Conservation (phyloP, 1,140 invertebrate species). For the Drosophila lowei region DNA sequence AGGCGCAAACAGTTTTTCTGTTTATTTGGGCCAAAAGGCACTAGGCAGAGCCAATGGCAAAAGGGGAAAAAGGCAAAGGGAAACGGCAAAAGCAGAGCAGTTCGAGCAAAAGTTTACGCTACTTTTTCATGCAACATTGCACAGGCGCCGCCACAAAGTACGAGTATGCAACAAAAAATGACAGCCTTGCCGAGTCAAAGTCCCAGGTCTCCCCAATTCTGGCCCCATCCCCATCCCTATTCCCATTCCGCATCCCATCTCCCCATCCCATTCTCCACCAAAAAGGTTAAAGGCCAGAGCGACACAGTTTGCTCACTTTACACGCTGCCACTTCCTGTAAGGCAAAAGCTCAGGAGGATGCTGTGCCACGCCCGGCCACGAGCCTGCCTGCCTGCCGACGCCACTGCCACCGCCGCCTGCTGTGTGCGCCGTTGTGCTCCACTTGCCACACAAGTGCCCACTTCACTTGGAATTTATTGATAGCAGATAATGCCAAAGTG, state of each 20-base stretch:
- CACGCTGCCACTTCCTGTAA: conserved; percentile 63
- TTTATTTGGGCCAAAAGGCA: conserved; percentile 66
- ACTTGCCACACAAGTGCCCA: conserved; percentile 78
- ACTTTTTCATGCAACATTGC: conserved; percentile 80
- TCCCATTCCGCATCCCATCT: neutral
- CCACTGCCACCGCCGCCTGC: conserved; percentile 13
- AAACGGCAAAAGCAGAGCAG: conserved; percentile 11
- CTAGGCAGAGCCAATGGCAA: neutral
- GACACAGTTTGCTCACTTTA: conserved; percentile 76
- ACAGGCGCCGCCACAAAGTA: conserved; percentile 69
- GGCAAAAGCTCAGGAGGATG: conserved; percentile 32
- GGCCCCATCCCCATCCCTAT: conserved; percentile 18
- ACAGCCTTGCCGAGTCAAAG: conserved; percentile 68
- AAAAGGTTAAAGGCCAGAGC: conserved; percentile 78
- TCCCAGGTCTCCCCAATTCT: conserved; percentile 25
- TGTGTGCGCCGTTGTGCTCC: conserved; percentile 71
- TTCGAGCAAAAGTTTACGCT: conserved; percentile 67
- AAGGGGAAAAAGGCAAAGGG: conserved; percentile 3
- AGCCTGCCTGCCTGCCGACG: conserved; percentile 1
- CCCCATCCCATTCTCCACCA: conserved; percentile 1
- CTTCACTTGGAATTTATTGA: conserved; percentile 82
- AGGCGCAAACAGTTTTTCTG: conserved; percentile 46
- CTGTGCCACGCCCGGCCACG: conserved; percentile 27
- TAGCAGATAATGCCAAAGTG: conserved; percentile 79
- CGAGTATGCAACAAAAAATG: conserved; percentile 67